These are phyloP conservation scores for Pheosia tremula DNA, from an alignment of 2,888 invertebrate genomes.

Conservation along the genomic window DNA sequence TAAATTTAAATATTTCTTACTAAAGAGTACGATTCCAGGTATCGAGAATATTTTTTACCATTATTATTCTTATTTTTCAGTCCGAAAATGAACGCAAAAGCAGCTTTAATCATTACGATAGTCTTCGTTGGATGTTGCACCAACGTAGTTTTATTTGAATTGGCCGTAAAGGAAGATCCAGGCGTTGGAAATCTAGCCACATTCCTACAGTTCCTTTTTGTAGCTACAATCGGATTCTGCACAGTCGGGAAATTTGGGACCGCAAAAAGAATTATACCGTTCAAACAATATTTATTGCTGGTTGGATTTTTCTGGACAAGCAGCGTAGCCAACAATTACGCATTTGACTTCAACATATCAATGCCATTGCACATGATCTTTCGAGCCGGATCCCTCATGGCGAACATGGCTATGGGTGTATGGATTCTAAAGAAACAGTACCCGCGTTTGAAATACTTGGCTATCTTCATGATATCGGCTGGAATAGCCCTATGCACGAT, in stretches of 20 bases:
- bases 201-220: constrained; percentile 97
- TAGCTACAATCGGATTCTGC: constrained; percentile 94
- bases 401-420: constrained; percentile 98
- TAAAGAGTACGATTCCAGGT: constrained; percentile 86
- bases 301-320: constrained; percentile 96
- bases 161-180: constrained; percentile 94
- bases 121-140: constrained; percentile 95
- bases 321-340: constrained; percentile 97
- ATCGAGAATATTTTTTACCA: constrained; percentile 63
- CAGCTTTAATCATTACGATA: constrained; percentile 87
- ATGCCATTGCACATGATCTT: constrained; percentile 99
- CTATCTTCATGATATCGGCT: constrained; percentile 96
- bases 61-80: constrained; percentile 51
- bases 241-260: constrained; percentile 94
- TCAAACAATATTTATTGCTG: constrained; percentile 92
- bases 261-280: constrained; percentile 88
- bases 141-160: constrained; percentile 95
- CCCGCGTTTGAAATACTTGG: constrained; percentile 92
- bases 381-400: constrained; percentile 97
- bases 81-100: constrained; percentile 85
- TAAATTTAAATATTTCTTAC: constrained; percentile 62
- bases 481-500: constrained; percentile 97
- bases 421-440: constrained; percentile 94
- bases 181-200: constrained; percentile 97
- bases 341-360: constrained; percentile 97